phyloP scores from a whole-genome alignment of 2,113 vertebrate genomes.

The Platysteira castanea region DNA sequence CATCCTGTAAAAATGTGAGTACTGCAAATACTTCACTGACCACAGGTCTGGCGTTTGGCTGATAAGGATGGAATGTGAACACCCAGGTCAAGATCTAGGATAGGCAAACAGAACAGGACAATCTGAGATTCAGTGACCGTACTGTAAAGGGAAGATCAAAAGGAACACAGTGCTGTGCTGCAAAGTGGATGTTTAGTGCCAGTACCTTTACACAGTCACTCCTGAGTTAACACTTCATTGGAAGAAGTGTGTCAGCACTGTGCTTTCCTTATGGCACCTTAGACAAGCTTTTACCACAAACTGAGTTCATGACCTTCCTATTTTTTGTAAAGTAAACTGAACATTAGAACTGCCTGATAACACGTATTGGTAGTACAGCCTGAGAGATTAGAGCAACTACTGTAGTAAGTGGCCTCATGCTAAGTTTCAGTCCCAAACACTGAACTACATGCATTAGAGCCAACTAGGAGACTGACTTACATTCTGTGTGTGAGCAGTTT shows the following conservation, averaged over 20 bases:
- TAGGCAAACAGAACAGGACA: not conserved
- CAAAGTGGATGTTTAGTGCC: not conserved
- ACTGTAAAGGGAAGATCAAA: not conserved
- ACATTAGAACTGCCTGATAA: not conserved
- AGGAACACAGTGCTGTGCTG: not conserved
- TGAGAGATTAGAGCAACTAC: not conserved
- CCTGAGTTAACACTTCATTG: not conserved
- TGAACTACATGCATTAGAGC: not conserved
- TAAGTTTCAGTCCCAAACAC: not conserved
- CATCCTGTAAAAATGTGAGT: not conserved
- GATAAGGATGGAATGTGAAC: not conserved
- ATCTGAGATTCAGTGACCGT: not conserved
- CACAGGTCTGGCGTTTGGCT: not conserved
- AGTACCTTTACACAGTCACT: not conserved
- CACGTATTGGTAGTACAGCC: not conserved
- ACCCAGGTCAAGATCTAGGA: not conserved
- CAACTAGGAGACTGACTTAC: not conserved
- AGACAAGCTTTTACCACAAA: not conserved
- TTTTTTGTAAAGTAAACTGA: not conserved
- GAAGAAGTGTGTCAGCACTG: not conserved
- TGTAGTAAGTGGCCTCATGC: not conserved
- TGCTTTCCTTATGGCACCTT: not conserved
- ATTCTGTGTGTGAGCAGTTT: not conserved
- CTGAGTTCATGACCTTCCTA: not conserved
- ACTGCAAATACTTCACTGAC: not conserved